Evolutionary conservation across 2,113 vertebrate genomes (phyloP).

Genomic region (Vidua macroura): DNA sequence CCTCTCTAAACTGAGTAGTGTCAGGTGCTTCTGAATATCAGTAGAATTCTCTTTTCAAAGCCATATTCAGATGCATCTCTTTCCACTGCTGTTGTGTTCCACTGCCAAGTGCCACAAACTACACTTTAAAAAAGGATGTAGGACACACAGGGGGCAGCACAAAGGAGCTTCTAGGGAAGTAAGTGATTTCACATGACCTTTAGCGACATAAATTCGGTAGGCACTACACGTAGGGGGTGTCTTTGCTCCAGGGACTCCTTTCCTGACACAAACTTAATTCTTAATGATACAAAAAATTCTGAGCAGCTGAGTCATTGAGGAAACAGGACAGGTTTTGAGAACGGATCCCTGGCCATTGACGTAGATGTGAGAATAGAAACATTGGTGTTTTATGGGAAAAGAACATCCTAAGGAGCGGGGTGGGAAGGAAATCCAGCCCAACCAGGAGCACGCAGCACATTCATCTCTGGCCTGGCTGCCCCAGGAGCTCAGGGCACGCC

Average conservation of each 20-base stretch:
- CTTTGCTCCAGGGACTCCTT: conserved; percentile 39
- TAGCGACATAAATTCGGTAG: background rate
- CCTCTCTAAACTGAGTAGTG: background rate
- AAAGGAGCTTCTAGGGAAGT: background rate
- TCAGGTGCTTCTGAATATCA: background rate
- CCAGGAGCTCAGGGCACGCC: background rate
- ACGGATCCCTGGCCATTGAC: conserved; percentile 46
- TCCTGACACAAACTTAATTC: conserved; percentile 53
- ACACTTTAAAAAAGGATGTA: background rate
- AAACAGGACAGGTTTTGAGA: conserved; percentile 66
- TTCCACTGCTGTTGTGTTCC: background rate
- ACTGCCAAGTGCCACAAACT: background rate
- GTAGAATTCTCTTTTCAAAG: background rate
- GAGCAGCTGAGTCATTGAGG: conserved; percentile 70
- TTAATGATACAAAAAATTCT: conserved; percentile 18
- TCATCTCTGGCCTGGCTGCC: background rate
- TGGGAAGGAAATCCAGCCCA: conserved; percentile 53
- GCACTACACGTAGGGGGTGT: background rate
- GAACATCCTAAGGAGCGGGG: conserved; percentile 3
- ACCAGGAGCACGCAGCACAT: background rate
- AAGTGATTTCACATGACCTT: conserved; percentile 27
- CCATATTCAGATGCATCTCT: background rate
- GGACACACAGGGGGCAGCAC: background rate
- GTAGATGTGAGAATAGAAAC: conserved; percentile 21
- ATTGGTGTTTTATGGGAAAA: conserved; percentile 48